A percentile compares a stretch with the other conserved stretches of the same genome.
phyloP scores from a whole-genome alignment of 2,797 vertebrate species.

The Sitta carolinensis region DNA sequence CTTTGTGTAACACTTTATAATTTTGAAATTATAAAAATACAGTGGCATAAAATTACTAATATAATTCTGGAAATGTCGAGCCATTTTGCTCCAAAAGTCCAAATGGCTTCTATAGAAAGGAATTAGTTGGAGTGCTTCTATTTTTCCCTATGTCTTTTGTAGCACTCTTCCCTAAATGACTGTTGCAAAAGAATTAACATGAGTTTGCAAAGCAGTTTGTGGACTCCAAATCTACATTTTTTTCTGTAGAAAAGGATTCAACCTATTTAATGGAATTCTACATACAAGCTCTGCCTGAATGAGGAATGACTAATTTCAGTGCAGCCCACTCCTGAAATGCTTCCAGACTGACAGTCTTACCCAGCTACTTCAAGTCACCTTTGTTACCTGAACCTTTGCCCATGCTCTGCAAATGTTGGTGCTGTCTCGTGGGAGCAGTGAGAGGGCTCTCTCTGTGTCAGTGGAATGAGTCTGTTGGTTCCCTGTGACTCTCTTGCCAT shows the following conservation, averaged over 20 bases:
- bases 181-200: not conserved
- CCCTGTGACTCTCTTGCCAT: accelerated
- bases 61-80: not conserved
- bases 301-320: not conserved
- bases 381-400: not conserved
- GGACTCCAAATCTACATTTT: not conserved
- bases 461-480: not conserved
- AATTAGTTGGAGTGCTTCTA: not conserved
- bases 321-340: not conserved
- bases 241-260: not conserved
- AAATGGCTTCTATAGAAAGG: not conserved
- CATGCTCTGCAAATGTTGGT: not conserved
- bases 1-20: not conserved
- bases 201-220: not conserved
- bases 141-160: not conserved
- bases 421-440: not conserved
- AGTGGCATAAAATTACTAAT: not conserved
- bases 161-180: not conserved
- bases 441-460: not conserved
- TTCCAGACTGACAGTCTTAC: not conserved
- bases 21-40: not conserved
- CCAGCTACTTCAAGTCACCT: not conserved
- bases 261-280: not conserved
- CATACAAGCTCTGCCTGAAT: accelerated
- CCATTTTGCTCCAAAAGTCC: not conserved